Percentiles rank a stretch among this genome's conserved stretches.
These are phyloP conservation scores for Pogoniulus pusillus DNA, from an alignment of 2,797 vertebrate species.

Conservation along the genomic window DNA sequence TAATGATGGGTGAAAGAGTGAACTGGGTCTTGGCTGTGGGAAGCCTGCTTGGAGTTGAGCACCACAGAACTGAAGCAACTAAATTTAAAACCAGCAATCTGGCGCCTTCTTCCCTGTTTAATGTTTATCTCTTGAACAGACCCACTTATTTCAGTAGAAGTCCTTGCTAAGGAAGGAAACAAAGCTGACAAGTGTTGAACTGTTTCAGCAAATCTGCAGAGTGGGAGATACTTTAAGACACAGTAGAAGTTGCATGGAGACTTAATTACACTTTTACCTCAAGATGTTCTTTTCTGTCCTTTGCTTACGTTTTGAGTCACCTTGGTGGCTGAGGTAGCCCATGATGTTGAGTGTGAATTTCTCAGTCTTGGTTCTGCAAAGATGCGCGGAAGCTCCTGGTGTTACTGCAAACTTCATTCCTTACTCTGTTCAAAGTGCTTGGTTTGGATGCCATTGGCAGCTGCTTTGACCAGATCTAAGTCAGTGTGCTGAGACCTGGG, in stretches of 20 bases:
- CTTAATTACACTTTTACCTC: constrained; percentile 33
- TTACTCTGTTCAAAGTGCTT: neutral
- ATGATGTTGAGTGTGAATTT: neutral
- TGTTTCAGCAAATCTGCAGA: constrained; percentile 17
- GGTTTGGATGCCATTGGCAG: neutral
- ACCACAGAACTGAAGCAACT: neutral
- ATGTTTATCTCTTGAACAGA: constrained; percentile 22
- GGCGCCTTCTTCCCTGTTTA: neutral
- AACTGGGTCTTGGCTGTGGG: neutral
- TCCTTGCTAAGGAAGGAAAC: neutral
- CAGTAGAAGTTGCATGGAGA: neutral
- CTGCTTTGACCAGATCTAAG: neutral
- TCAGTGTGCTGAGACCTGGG: neutral
- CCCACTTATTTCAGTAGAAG: neutral
- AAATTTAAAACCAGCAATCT: neutral
- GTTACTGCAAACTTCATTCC: neutral
- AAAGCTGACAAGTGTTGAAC: constrained; percentile 5
- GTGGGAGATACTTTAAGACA: neutral
- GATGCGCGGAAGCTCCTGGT: neutral
- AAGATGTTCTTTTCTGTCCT: neutral
- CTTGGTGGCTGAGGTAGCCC: neutral
- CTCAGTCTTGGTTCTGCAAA: neutral
- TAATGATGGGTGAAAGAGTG: neutral
- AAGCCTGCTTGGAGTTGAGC: neutral
- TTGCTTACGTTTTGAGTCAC: neutral